Evolutionary conservation across 1,140 invertebrate species (phyloP).

Genomic region (Telenomus remus): DNA sequence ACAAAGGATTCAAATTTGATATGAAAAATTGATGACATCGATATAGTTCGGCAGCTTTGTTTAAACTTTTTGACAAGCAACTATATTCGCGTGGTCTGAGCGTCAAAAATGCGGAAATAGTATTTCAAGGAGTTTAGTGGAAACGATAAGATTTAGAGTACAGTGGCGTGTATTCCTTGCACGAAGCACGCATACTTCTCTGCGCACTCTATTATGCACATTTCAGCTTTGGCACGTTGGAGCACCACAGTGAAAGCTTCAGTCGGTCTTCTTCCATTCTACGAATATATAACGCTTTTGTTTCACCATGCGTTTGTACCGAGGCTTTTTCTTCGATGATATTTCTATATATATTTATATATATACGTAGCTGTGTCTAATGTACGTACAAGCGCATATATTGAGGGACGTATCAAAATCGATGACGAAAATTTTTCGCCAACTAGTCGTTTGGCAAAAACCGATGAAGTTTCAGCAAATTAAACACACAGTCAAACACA

Average conservation of each 20-base stretch:
- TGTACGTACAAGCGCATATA: constrained; percentile 38
- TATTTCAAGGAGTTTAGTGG: constrained; percentile 29
- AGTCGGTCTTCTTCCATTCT: constrained; percentile 52
- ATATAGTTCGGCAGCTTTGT: no score
- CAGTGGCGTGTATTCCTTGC: constrained; percentile 56
- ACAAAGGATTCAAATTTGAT: no score
- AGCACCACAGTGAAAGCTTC: constrained; percentile 55
- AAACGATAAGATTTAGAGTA: constrained; percentile 50
- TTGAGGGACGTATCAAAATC: constrained; percentile 29
- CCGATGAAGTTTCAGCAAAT: constrained; percentile 2
- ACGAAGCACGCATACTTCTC: constrained; percentile 55
- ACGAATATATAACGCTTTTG: constrained; percentile 55
- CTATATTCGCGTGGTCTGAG: constrained; percentile 4
- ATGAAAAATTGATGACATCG: no score
- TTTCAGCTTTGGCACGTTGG: constrained; percentile 57
- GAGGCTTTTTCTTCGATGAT: constrained; percentile 42
- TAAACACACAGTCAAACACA: constrained; percentile 9
- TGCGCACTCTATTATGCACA: constrained; percentile 56
- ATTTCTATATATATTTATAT: constrained; percentile 31
- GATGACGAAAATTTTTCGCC: not conserved
- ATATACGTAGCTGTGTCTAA: constrained; percentile 19
- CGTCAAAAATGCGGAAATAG: constrained; percentile 27
- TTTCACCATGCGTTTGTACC: constrained; percentile 44
- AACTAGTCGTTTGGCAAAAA: not conserved
- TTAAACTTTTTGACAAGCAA: no score